phyloP scores from a whole-genome alignment of 2,888 invertebrate species.

The Mythimna loreyi region DNA sequence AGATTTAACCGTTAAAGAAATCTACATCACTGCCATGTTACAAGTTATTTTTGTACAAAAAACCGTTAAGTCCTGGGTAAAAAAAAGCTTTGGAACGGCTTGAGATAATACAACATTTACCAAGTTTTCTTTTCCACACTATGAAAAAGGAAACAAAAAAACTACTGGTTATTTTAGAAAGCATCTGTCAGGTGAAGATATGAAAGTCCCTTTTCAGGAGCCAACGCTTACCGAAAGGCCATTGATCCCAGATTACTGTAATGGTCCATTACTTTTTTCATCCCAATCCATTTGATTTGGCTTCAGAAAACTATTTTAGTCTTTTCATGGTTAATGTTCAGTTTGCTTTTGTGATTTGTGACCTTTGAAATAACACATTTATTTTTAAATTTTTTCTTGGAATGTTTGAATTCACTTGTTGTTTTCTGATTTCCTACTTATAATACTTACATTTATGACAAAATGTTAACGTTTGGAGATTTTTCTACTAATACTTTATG shows the following conservation, averaged over 20 bases:
- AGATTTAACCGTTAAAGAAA: too few relatives aligned
- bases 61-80: not conserved
- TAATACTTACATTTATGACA: too few relatives aligned
- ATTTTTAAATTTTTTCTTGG: not conserved
- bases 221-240: slow-evolving; percentile 2
- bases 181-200: not conserved
- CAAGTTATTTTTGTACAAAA: too few relatives aligned
- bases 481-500: too few relatives aligned
- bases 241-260: slow-evolving; percentile 13
- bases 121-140: not conserved
- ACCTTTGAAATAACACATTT: not conserved
- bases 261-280: slow-evolving; percentile 16
- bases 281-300: not conserved
- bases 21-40: too few relatives aligned
- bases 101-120: not conserved
- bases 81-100: not conserved
- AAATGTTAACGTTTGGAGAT: too few relatives aligned
- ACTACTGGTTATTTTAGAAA: not conserved
- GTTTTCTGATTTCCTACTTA: too few relatives aligned
- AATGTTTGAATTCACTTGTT: not conserved
- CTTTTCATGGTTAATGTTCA: not conserved
- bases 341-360: not conserved
- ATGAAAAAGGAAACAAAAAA: not conserved
- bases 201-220: not conserved
- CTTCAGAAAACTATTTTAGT: slow-evolving; percentile 1